Conservation (phyloP, 2,797 vertebrate species). For the Apogon hyalosoma region DNA sequence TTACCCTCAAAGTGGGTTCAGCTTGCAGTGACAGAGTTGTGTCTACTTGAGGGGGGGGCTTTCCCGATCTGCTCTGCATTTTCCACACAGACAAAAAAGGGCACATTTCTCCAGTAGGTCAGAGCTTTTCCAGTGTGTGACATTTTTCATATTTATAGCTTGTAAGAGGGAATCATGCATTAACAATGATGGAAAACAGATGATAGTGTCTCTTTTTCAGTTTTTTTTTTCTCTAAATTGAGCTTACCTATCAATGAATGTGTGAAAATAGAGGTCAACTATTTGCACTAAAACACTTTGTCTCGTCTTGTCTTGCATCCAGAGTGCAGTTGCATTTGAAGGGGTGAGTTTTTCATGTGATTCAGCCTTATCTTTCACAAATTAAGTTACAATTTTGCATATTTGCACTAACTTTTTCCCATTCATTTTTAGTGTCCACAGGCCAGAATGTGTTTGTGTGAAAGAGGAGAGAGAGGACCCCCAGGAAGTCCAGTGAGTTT, state of each 20-base stretch:
- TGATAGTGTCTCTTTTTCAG: too few relatives aligned
- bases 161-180: not conserved
- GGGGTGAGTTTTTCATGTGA: slow-evolving; percentile 67
- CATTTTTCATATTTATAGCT: slow-evolving; percentile 21
- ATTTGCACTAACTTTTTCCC: not conserved
- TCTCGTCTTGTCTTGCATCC: slow-evolving; percentile 40
- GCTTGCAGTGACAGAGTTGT: slow-evolving; percentile 33
- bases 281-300: slow-evolving; percentile 4
- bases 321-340: slow-evolving; percentile 72
- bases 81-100: slow-evolving; percentile 65
- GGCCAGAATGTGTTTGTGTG: slow-evolving; percentile 82
- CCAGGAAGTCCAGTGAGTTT: slow-evolving; percentile 87
- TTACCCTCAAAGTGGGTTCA: slow-evolving; percentile 49
- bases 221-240: not conserved
- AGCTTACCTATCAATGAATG: not conserved
- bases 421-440: slow-evolving; percentile 83
- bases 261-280: not conserved
- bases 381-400: not conserved
- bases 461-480: slow-evolving; percentile 86
- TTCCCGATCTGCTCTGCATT: slow-evolving; percentile 58
- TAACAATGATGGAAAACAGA: too few relatives aligned
- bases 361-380: not conserved
- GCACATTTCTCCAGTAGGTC: slow-evolving; percentile 46
- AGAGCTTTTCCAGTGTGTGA: slow-evolving; percentile 31
- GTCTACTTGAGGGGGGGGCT: slow-evolving; percentile 30